Percentiles rank a stretch among this genome's conserved stretches.
These are phyloP conservation scores for Hemiprocne comata DNA, from an alignment of 2,113 vertebrate species.

Conservation along the genomic window DNA sequence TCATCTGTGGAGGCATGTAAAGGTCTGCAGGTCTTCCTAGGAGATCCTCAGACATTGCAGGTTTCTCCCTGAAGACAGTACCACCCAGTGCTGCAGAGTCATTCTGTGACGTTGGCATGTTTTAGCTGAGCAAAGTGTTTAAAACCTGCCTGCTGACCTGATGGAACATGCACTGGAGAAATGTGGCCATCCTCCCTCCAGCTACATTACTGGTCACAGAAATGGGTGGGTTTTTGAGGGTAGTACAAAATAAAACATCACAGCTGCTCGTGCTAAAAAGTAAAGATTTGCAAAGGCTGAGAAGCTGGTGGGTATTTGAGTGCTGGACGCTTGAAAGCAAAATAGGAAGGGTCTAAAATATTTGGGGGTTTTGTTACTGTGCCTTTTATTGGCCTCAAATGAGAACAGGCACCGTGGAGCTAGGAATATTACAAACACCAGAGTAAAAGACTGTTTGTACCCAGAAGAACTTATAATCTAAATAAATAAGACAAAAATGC, in stretches of 20 bases:
- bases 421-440: background rate
- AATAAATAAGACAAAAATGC: slow-evolving; percentile 30
- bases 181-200: background rate
- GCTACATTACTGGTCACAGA: background rate
- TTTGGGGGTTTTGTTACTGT: background rate
- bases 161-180: fast-evolving
- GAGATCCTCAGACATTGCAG: background rate
- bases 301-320: fast-evolving
- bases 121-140: background rate
- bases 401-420: background rate
- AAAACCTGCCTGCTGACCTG: background rate
- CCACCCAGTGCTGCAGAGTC: background rate
- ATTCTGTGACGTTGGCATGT: fast-evolving
- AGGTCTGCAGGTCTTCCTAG: background rate
- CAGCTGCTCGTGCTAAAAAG: background rate
- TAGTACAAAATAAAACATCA: background rate
- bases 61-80: no score
- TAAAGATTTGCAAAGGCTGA: background rate
- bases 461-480: background rate
- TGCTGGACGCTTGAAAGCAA: background rate
- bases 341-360: background rate
- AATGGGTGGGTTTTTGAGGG: background rate
- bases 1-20: background rate
- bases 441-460: background rate
- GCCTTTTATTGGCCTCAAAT: background rate